A percentile compares a stretch with the other conserved stretches of the same genome.
These are phyloP conservation scores for Drosophila percnosoma DNA, from an alignment of 2,888 invertebrate species.

Conservation along the genomic window DNA sequence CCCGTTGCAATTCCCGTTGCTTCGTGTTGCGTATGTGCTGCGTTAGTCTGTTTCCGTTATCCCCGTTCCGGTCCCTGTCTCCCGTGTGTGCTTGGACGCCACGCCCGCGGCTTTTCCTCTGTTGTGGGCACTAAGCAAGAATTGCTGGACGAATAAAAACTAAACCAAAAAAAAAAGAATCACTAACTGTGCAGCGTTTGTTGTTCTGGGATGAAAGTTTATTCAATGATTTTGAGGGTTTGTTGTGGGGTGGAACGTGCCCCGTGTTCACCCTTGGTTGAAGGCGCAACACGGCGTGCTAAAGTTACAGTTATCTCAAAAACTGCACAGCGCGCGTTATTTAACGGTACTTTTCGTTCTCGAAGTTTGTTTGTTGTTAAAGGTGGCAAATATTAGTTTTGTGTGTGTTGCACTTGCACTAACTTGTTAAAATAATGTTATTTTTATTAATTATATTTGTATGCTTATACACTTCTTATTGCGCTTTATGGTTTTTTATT, in stretches of 20 bases:
- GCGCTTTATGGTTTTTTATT: constrained; percentile 22
- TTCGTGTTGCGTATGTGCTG: constrained; percentile 9
- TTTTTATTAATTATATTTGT: constrained; percentile 15
- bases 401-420: constrained; percentile 1
- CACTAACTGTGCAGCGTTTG: constrained; percentile 53
- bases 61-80: background rate
- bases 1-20: constrained; percentile 41
- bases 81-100: constrained; percentile 31
- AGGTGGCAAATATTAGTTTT: background rate
- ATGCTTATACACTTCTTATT: constrained; percentile 7
- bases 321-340: constrained; percentile 12
- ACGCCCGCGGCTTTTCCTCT: constrained; percentile 55
- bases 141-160: constrained; percentile 61
- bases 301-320: constrained; percentile 42
- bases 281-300: constrained; percentile 60
- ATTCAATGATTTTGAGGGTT: constrained; percentile 15
- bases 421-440: constrained; percentile 5
- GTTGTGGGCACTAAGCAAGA: constrained; percentile 43
- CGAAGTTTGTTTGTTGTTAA: background rate
- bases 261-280: constrained; percentile 37
- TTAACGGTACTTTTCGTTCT: constrained; percentile 12
- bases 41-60: constrained; percentile 10
- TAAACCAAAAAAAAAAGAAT: constrained; percentile 39
- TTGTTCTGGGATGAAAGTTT: constrained; percentile 52
- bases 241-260: constrained; percentile 28